A percentile compares a stretch with the other conserved stretches of the same genome.
Conservation (phyloP, 2,888 invertebrate species). For the Watsonalla binaria region DNA sequence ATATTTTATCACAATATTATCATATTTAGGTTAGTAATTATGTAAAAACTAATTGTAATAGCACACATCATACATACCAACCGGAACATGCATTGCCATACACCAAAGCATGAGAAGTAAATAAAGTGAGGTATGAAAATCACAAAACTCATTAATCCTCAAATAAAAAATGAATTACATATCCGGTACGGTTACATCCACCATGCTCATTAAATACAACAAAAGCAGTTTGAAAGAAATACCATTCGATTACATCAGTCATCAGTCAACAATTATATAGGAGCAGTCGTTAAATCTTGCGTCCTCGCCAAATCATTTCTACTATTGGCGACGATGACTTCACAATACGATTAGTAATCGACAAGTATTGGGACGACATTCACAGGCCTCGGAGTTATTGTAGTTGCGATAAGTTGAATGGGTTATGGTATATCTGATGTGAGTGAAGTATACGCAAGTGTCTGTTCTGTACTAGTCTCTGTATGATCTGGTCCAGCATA, state of each 20-base stretch:
- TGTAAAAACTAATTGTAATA: background rate
- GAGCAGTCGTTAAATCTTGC: constrained; percentile 1
- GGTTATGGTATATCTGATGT: constrained; percentile 66
- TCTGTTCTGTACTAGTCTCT: constrained; percentile 64
- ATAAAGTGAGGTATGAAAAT: constrained; percentile 15
- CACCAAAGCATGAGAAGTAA: constrained; percentile 42
- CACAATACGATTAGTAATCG: constrained; percentile 43
- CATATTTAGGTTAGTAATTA: background rate
- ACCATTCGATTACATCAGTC: constrained; percentile 66
- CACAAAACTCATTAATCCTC: constrained; percentile 11
- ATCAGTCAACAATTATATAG: constrained; percentile 15
- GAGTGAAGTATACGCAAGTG: constrained; percentile 76
- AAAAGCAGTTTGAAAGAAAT: constrained; percentile 42
- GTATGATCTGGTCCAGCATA: constrained; percentile 66
- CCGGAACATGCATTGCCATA: constrained; percentile 58
- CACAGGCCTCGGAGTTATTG: constrained; percentile 60
- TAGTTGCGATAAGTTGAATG: constrained; percentile 69
- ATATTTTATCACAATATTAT: too few species aligned
- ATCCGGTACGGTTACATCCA: constrained; percentile 25
- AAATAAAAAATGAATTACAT: constrained; percentile 7
- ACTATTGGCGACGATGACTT: constrained; percentile 3
- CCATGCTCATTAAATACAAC: constrained; percentile 58
- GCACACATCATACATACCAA: constrained; percentile 25
- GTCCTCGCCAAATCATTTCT: background rate
- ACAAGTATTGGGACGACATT: constrained; percentile 60